These are phyloP conservation scores for Hydrochoerus hydrochaeris DNA, from an alignment of 2,113 vertebrate species.

Conservation along the genomic window DNA sequence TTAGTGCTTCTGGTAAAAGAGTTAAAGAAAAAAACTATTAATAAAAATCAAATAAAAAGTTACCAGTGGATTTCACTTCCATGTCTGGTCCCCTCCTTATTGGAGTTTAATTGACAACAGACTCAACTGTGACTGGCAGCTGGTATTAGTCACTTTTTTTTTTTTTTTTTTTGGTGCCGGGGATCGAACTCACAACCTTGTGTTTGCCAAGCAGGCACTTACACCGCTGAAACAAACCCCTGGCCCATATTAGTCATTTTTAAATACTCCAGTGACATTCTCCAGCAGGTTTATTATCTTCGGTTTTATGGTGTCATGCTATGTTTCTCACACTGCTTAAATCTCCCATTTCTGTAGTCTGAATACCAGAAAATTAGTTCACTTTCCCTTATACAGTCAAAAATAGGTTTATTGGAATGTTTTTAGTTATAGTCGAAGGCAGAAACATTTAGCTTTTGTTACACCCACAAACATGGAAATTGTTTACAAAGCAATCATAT, in stretches of 20 bases:
- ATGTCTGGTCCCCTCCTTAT: neutral
- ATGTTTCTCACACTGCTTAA: conserved; percentile 53
- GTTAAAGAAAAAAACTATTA: neutral
- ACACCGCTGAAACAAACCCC: no score
- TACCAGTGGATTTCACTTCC: neutral
- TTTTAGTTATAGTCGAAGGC: conserved; percentile 84
- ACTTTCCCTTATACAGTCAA: conserved; percentile 78
- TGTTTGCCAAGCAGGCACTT: no score
- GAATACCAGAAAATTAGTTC: conserved; percentile 60
- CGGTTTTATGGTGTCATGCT: neutral
- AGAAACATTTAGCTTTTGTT: conserved; percentile 81
- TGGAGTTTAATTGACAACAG: conserved; percentile 25
- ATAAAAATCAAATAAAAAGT: neutral
- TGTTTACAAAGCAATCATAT: conserved; percentile 68
- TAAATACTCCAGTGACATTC: conserved; percentile 28
- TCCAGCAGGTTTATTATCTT: conserved; percentile 48
- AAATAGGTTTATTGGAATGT: conserved; percentile 88
- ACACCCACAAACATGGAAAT: conserved; percentile 77
- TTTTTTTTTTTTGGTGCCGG: no score
- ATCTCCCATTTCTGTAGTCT: conserved; percentile 49
- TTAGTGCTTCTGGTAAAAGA: conserved; percentile 6
- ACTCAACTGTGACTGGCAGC: neutral
- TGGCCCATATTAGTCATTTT: neutral
- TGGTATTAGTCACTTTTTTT: neutral
- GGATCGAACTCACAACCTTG: no score